phyloP scores from a whole-genome alignment of 2,797 vertebrate species.

The Vipera latastei region DNA sequence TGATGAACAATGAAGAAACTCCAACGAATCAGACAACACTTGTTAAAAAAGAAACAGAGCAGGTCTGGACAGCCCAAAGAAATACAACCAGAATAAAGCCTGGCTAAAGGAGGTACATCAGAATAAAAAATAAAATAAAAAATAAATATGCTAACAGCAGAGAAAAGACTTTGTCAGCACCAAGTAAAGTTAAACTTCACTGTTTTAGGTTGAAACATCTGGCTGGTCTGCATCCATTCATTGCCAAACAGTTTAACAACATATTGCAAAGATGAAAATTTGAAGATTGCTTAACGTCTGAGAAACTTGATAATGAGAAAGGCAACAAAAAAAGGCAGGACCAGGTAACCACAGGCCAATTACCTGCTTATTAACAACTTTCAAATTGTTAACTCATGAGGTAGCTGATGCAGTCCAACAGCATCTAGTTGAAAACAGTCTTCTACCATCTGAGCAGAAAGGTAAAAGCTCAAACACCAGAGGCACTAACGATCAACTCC shows the following conservation, averaged over 20 bases:
- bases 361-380: neutral
- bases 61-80: neutral
- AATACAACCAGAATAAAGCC: neutral
- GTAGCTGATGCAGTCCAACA: neutral
- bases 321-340: neutral
- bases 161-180: neutral
- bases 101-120: neutral
- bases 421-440: neutral
- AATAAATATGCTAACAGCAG: neutral
- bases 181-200: neutral
- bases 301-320: neutral
- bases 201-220: neutral
- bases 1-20: neutral
- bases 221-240: neutral
- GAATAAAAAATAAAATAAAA: neutral
- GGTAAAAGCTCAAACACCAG: neutral
- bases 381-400: neutral
- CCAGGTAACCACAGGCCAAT: neutral
- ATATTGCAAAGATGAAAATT: neutral
- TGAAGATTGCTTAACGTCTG: neutral
- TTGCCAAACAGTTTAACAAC: neutral
- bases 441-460: neutral
- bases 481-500: neutral
- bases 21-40: neutral
- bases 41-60: neutral